A percentile compares a stretch with the other conserved stretches of the same genome.
These are phyloP conservation scores for Pseudomyrmex cubaensis DNA, from an alignment of 1,140 invertebrate genomes.

Conservation along the genomic window DNA sequence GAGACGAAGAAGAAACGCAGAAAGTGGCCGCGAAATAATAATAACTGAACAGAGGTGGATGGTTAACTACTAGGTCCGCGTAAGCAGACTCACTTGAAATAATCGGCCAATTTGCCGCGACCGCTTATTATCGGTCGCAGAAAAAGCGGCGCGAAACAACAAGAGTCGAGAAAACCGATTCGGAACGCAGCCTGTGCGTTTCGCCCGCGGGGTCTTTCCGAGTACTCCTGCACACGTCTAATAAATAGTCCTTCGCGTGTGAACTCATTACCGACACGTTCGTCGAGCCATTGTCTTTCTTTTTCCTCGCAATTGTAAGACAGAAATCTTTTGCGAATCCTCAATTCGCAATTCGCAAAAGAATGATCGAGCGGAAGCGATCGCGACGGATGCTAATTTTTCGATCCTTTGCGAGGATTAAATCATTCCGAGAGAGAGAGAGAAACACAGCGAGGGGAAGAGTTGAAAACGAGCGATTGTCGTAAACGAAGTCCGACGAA, in stretches of 20 bases:
- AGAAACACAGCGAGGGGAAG: neutral
- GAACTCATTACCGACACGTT: neutral
- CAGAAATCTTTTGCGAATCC: too few species aligned
- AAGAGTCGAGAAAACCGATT: constrained; percentile 47
- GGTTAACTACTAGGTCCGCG: constrained; percentile 46
- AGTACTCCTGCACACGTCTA: neutral
- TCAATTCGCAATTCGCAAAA: too few species aligned
- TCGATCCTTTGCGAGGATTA: neutral
- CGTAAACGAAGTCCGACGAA: constrained; percentile 38
- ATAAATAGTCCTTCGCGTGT: neutral
- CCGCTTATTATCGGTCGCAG: constrained; percentile 71
- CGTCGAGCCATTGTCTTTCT: neutral
- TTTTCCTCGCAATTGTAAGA: too few species aligned
- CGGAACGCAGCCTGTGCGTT: constrained; percentile 21
- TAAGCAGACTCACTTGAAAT: constrained; percentile 40
- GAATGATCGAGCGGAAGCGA: too few species aligned
- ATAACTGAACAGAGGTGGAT: constrained; percentile 41
- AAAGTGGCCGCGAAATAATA: constrained; percentile 9
- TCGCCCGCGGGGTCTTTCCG: neutral
- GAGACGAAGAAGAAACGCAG: constrained; percentile 4
- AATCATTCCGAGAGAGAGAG: constrained; percentile 5
- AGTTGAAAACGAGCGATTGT: neutral
- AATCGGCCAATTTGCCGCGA: constrained; percentile 65
- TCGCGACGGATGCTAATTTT: too few species aligned
- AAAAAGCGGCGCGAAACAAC: constrained; percentile 45